phyloP scores from a whole-genome alignment of 1,140 invertebrate genomes.

The Monochamus saltuarius region DNA sequence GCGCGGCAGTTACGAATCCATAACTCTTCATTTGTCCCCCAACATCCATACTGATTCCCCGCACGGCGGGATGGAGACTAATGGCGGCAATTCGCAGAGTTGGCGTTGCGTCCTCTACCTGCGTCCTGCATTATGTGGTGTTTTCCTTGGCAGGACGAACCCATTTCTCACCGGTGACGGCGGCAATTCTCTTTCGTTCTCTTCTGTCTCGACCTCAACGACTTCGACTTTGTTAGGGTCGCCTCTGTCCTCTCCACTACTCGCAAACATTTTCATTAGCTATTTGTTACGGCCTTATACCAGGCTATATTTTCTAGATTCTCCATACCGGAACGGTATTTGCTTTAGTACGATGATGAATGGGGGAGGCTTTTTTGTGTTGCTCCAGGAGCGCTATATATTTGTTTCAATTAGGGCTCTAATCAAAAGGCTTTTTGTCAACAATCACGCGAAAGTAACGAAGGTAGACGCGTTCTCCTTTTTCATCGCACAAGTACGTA shows the following conservation, averaged over 20 bases:
- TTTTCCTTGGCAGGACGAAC: conserved; percentile 36
- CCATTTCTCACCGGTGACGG: conserved; percentile 48
- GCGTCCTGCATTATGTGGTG: conserved; percentile 38
- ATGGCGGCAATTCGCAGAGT: conserved; percentile 45
- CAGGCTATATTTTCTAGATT: conserved; percentile 25
- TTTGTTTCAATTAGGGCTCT: no score
- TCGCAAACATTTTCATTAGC: conserved; percentile 49
- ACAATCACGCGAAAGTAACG: no score
- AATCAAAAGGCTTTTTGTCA: no score
- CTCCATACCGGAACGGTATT: conserved; percentile 19
- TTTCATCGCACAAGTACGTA: no score
- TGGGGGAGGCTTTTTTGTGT: conserved; percentile 3
- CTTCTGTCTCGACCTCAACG: conserved; percentile 43
- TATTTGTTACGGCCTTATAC: conserved; percentile 45
- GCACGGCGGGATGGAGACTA: conserved; percentile 44
- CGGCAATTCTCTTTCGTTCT: conserved; percentile 42
- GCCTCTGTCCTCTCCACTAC: conserved; percentile 19
- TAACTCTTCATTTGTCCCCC: conserved; percentile 48
- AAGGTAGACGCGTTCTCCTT: no score
- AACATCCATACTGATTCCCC: conserved; percentile 43
- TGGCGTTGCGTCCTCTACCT: conserved; percentile 45
- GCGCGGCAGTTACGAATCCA: conserved; percentile 42
- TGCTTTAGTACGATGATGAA: conserved; percentile 31
- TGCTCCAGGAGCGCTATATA: no score
- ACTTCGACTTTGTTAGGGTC: conserved; percentile 44